Conservation (phyloP, 2,797 vertebrate species). For the Crossoptilon crossoptilon region DNA sequence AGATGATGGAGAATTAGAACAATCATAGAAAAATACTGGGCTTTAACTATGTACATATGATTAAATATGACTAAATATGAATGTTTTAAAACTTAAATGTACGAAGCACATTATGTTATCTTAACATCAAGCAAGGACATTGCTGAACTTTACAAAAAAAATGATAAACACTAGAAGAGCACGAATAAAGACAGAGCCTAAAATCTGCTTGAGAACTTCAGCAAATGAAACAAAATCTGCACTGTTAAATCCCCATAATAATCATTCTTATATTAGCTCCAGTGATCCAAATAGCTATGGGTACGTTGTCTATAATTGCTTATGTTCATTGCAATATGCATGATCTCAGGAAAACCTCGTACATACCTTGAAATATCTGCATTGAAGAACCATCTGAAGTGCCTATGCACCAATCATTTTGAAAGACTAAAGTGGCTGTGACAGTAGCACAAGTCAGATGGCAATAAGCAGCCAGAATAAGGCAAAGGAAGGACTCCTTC, state of each 20-base stretch:
- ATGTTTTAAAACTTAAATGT: not conserved
- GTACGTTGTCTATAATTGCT: not conserved
- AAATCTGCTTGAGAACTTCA: not conserved
- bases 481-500: not conserved
- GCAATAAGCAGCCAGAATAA: not conserved
- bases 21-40: not conserved
- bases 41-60: not conserved
- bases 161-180: not conserved
- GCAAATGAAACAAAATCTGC: not conserved
- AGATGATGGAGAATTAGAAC: not conserved
- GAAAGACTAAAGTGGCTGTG: not conserved
- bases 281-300: not conserved
- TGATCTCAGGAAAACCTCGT: not conserved
- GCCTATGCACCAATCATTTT: not conserved
- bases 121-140: not conserved
- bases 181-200: not conserved
- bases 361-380: not conserved
- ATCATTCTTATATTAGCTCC: not conserved
- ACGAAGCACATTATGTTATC: not conserved
- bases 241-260: not conserved
- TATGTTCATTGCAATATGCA: not conserved
- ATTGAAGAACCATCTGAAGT: not conserved
- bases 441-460: not conserved
- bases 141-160: fast-evolving
- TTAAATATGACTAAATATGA: not conserved